phyloP scores from a whole-genome alignment of 2,888 invertebrate genomes.

The Metellina segmentata region DNA sequence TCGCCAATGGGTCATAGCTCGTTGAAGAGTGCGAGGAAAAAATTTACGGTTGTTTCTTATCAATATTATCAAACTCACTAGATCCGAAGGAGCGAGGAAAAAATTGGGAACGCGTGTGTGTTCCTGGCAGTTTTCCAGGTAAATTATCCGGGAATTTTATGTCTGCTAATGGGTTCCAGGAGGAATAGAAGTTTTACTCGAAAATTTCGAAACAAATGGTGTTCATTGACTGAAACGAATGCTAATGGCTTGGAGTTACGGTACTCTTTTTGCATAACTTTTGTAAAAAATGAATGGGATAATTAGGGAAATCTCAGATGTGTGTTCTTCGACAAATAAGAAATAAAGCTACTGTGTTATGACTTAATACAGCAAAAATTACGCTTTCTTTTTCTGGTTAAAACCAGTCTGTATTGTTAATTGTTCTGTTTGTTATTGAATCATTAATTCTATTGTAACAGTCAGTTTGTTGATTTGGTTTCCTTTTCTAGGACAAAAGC shows the following conservation, averaged over 20 bases:
- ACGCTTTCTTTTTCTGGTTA: neutral
- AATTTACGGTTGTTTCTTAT: conserved; percentile 49
- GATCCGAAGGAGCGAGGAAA: neutral
- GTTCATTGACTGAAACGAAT: conserved; percentile 20
- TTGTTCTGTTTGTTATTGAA: no score
- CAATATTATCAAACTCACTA: conserved; percentile 55
- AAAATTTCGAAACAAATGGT: conserved; percentile 51
- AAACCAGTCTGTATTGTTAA: no score
- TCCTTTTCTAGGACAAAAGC: no score
- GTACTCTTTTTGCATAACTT: neutral
- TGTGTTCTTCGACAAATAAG: neutral
- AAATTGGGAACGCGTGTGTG: conserved; percentile 14
- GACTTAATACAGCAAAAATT: neutral
- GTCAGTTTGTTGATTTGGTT: no score
- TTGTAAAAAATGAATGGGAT: conserved; percentile 20
- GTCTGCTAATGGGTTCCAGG: conserved; percentile 52
- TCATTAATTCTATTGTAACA: no score
- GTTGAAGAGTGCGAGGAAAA: neutral
- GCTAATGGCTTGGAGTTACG: conserved; percentile 33
- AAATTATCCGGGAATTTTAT: conserved; percentile 62
- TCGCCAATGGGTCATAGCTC: conserved; percentile 33
- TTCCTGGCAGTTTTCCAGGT: conserved; percentile 52
- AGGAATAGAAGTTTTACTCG: conserved; percentile 21
- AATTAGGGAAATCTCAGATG: conserved; percentile 16
- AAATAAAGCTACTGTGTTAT: neutral